Evolutionary conservation across 1,140 invertebrate species (phyloP).

Genomic region (Spodoptera frugiperda): DNA sequence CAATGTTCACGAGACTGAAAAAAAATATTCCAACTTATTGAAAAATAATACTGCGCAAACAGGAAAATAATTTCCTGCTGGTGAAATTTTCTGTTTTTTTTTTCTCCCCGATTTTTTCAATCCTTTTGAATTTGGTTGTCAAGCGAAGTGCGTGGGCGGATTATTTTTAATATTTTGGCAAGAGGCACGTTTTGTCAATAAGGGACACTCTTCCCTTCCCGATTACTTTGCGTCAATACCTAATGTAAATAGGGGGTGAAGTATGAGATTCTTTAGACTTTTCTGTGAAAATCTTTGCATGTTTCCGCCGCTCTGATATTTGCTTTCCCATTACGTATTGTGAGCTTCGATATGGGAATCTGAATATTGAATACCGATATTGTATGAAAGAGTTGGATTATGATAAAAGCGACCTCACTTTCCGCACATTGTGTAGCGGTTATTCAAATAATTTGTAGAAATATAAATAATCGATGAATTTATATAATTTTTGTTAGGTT

Average conservation of each 20-base stretch:
- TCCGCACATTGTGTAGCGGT: neutral
- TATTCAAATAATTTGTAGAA: too few relatives aligned
- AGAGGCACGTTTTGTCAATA: conserved; percentile 79
- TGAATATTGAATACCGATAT: conserved; percentile 32
- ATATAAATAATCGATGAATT: too few relatives aligned
- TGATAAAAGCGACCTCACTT: neutral
- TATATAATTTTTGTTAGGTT: too few relatives aligned
- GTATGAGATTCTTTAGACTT: conserved; percentile 54
- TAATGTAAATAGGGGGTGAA: conserved; percentile 69
- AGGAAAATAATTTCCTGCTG: conserved; percentile 43
- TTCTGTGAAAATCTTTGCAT: conserved; percentile 15
- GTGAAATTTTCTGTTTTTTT: conserved; percentile 36
- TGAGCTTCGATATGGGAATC: conserved; percentile 13
- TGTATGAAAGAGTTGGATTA: conserved; percentile 26
- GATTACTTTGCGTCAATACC: conserved; percentile 74
- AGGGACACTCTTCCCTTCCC: conserved; percentile 65
- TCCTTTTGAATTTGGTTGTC: conserved; percentile 48
- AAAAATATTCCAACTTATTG: conserved; percentile 34
- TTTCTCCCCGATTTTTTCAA: conserved; percentile 34
- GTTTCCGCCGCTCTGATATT: conserved; percentile 19
- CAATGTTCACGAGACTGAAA: neutral
- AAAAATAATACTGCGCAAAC: conserved; percentile 41
- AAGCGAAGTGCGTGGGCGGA: conserved; percentile 48
- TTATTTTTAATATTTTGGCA: conserved; percentile 74
- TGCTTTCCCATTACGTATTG: conserved; percentile 45